These are phyloP conservation scores for Pardosa pseudoannulata DNA, from an alignment of 2,888 invertebrate species.

Conservation along the genomic window DNA sequence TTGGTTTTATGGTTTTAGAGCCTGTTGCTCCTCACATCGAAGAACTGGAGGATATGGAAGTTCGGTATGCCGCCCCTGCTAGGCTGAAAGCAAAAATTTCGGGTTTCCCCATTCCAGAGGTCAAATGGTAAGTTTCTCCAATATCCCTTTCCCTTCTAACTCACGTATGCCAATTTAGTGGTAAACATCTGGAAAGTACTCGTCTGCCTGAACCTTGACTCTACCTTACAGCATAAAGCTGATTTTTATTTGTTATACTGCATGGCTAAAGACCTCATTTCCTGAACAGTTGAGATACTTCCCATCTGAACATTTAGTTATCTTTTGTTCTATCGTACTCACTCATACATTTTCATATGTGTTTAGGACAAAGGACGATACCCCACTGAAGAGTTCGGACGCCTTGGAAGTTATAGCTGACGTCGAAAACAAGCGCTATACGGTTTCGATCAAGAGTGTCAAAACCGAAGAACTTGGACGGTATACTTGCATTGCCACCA, in stretches of 20 bases:
- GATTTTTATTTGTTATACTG: too few species aligned
- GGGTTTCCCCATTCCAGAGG: slow-evolving; percentile 78
- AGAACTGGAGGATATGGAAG: slow-evolving; percentile 84
- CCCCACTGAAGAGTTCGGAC: slow-evolving; percentile 79
- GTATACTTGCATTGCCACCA: slow-evolving; percentile 90
- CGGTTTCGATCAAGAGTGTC: slow-evolving; percentile 90
- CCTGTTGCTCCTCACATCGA: slow-evolving; percentile 88
- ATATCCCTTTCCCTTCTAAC: too few species aligned
- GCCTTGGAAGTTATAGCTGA: slow-evolving; percentile 83
- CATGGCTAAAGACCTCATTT: too few species aligned
- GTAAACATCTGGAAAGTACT: too few species aligned
- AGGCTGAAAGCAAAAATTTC: slow-evolving; percentile 77
- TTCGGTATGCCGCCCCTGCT: slow-evolving; percentile 85
- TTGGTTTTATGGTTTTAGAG: slow-evolving; percentile 79
- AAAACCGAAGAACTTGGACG: slow-evolving; percentile 87
- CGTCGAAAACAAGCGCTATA: slow-evolving; percentile 90
- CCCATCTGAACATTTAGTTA: too few species aligned
- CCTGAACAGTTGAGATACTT: too few species aligned
- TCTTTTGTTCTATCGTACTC: too few species aligned
- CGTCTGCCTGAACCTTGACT: too few species aligned
- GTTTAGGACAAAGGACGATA: slow-evolving; percentile 74
- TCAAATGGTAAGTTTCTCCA: slow-evolving; percentile 79
- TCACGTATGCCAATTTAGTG: too few species aligned
- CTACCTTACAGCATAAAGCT: too few species aligned
- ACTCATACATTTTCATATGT: too few species aligned